Base-by-base conservation (phyloP, 2,888 invertebrate genomes). In the Aleiodes alternator region DNA sequence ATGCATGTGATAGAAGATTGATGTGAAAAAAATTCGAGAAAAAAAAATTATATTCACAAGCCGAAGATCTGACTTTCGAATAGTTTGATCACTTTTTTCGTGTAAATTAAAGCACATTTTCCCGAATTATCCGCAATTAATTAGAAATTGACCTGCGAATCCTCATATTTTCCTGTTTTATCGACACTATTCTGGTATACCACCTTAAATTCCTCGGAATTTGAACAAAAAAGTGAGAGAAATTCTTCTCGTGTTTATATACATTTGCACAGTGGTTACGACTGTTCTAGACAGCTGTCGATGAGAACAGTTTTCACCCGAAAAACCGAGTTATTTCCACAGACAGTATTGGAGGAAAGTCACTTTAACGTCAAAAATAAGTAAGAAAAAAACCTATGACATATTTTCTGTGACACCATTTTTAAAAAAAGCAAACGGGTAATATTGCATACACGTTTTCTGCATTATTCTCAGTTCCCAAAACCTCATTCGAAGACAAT, bases 211-310 rank as follows among this genome's bases (percentile, higher is more conserved):
- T 64, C 23, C 14, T 34, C 31, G 23, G 43, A 23, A 55, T 14
- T 11, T 34, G 5, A 34, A 34, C 0, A 34, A 34, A 34, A 43
- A 56, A 68, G 55, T 53, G 14, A 14, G 43, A 12, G 23, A 61
- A 53, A 53, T 16, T 72, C 43, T 16, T n/a, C 0, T 29, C 34
- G 51, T 64, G 57, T 59, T 29, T 43, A 56, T 68, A 56, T 73
- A 68, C 23, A 57, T 64, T 72, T 72, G 38, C 31, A 11, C 29
- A 43, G 43, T 55, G 48, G 73, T 57, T 57, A 57, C 53, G 8
- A 55, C 43, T 75, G 75, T 69, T 43, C 12, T 31, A 23, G 75
- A 70, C 75, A 75, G 75, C 75, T 75, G 75, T 75, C 75, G 70
- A 75, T 75, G 66, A 56, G 66, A 71, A 75, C 64, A 61, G n/a